These are phyloP conservation scores for Cyanoramphus novaezelandiae DNA, from an alignment of 2,113 vertebrate species.

Conservation along the genomic window DNA sequence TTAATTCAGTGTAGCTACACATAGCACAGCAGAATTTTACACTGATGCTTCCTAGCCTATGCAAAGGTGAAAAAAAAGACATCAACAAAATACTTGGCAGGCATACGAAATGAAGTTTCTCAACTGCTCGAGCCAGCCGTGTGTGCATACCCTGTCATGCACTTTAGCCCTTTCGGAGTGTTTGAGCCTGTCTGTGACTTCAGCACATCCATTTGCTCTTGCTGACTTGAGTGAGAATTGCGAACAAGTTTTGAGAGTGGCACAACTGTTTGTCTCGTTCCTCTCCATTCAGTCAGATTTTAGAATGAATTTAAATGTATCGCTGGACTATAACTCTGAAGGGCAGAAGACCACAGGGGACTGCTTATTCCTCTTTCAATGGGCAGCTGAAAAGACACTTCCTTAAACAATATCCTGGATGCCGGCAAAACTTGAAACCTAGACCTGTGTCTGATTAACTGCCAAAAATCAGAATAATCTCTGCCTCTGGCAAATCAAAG, in stretches of 20 bases:
- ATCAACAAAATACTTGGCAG: background rate
- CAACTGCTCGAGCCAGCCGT: rapidly evolving
- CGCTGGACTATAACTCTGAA: background rate
- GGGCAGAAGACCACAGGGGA: background rate
- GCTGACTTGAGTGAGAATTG: background rate
- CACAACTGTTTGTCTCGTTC: background rate
- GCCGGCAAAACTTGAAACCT: background rate
- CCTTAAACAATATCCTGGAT: background rate
- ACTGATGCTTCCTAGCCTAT: background rate
- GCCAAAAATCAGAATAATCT: background rate
- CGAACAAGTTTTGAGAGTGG: background rate
- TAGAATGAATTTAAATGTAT: conserved; percentile 14
- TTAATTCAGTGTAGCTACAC: background rate
- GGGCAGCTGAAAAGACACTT: background rate
- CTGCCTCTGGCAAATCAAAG: background rate
- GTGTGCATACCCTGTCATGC: background rate
- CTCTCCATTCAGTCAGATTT: conserved; percentile 25
- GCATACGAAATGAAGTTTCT: background rate
- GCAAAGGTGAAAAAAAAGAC: background rate
- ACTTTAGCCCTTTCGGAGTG: background rate
- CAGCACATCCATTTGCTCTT: background rate
- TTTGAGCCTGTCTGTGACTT: background rate
- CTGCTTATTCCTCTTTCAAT: background rate
- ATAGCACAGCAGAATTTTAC: background rate
- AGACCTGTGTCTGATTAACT: background rate